These are phyloP conservation scores for Polypterus senegalus DNA, from an alignment of 2,113 vertebrate genomes.

Conservation along the genomic window DNA sequence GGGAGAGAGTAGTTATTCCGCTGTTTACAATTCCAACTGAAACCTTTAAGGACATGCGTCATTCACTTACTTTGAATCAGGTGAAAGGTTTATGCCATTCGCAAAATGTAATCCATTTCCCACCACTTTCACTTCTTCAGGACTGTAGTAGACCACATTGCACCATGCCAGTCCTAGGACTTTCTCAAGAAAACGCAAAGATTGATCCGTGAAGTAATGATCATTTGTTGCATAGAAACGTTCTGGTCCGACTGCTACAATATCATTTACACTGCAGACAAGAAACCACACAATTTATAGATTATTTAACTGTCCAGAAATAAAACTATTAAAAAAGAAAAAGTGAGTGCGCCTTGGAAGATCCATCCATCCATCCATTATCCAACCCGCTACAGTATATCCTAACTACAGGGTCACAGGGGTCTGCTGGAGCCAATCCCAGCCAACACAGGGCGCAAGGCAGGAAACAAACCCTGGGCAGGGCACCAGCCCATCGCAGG, in stretches of 20 bases:
- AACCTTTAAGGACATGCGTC: no score
- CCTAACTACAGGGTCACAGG: no score
- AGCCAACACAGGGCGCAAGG: no score
- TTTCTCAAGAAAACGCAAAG: constrained; percentile 40
- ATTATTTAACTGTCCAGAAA: not conserved
- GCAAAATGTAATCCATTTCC: constrained; percentile 59
- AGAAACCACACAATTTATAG: not conserved
- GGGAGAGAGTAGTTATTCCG: no score
- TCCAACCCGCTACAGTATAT: no score
- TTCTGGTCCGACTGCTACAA: constrained; percentile 70
- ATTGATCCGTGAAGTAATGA: constrained; percentile 49
- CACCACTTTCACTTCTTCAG: constrained; percentile 65
- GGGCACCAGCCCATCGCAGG: no score
- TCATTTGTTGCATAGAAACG: constrained; percentile 90
- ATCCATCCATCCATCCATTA: no score
- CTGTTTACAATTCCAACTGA: no score
- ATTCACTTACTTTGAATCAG: constrained; percentile 57
- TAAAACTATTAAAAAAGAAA: not conserved
- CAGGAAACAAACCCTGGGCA: no score
- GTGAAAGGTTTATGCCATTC: constrained; percentile 81
- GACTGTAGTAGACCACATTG: constrained; percentile 76
- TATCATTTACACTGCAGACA: constrained; percentile 69
- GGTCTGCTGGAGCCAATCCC: no score
- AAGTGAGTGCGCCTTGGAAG: no score
- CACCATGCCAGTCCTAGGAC: constrained; percentile 54